These are phyloP conservation scores for Microtus ochrogaster DNA, from an alignment of 2,113 vertebrate species.

Conservation along the genomic window DNA sequence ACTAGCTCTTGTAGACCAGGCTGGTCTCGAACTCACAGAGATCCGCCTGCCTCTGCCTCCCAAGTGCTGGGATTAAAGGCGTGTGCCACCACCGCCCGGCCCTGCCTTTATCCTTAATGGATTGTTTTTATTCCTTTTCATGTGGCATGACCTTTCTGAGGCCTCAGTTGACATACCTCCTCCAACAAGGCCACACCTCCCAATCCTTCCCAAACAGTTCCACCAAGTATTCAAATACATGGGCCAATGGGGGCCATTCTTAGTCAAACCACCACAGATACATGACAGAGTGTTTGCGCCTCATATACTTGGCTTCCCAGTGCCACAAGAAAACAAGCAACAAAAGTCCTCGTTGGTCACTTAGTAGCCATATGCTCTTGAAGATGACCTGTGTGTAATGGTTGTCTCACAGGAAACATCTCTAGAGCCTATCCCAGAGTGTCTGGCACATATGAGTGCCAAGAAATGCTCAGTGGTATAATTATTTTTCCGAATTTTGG, in stretches of 20 bases:
- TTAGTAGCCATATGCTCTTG: not conserved
- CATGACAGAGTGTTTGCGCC: not conserved
- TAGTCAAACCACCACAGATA: not conserved
- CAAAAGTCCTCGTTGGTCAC: not conserved
- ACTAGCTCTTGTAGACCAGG: no score
- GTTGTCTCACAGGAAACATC: conserved; percentile 7
- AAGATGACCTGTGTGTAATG: not conserved
- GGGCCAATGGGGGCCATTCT: not conserved
- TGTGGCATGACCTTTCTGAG: not conserved
- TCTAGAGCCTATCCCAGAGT: not conserved
- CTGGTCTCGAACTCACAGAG: no score
- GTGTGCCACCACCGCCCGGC: no score
- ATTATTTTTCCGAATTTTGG: not conserved
- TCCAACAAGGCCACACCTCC: not conserved
- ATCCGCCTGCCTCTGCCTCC: no score
- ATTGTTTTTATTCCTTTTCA: not conserved
- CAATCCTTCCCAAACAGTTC: not conserved
- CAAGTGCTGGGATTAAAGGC: no score
- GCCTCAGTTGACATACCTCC: not conserved
- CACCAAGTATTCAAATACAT: not conserved
- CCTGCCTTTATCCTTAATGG: not conserved
- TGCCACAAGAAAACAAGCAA: not conserved
- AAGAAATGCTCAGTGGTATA: not conserved
- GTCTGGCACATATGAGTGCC: not conserved
- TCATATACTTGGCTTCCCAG: not conserved